Base-by-base conservation (phyloP, 2,113 vertebrate genomes). In the Maylandia zebra region DNA sequence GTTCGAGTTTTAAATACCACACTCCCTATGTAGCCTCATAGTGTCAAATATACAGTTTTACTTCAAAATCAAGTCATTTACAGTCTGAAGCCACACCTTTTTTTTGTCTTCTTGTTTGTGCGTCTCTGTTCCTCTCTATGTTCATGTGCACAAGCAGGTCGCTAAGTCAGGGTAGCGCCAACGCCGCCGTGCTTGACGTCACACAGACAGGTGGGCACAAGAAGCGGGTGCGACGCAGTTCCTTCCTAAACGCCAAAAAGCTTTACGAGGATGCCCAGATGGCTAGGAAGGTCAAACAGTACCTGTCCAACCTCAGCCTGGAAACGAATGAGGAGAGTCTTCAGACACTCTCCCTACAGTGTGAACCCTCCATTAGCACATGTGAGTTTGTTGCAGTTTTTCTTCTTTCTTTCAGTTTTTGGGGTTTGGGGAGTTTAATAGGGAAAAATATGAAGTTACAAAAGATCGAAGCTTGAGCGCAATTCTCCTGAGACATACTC, bases 191-290 rank as follows among this genome's bases (percentile, higher is more conserved):
- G 91, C 96, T 99, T 24, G 99, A 99, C 78, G 98, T 99, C 7
- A 98, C 97, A 2, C 98, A 99, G 96, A 95, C 98, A 0, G 98
- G 98, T 8, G 98, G 98, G 5, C 99, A 99, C 92, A 99, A 99
- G 95, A 99, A 99, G 96, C 96, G 98, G 7, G 98, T 99, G 32
- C 98, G 99, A 9, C 98, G 98, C 82, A 99, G 98, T 95, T 99
- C 99, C 90, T 99, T 99, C 94, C 98, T 99, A 43, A 99, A 99
- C 66, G 98, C 99, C 94, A 99, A 99, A 95, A 99, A 99, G 94
- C 96, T 99, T 32, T 99, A 99, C 8, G 99, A 99, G 95, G 99
- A 99, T 55, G 99, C 99, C 48, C 99, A 99, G 94, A 99, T 99
- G 99, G 98, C 98, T 83, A 96, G 98, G 61, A 98, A 98, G 90